Conservation (phyloP, 2,888 invertebrate species). For the Orthonevra nobilis region DNA sequence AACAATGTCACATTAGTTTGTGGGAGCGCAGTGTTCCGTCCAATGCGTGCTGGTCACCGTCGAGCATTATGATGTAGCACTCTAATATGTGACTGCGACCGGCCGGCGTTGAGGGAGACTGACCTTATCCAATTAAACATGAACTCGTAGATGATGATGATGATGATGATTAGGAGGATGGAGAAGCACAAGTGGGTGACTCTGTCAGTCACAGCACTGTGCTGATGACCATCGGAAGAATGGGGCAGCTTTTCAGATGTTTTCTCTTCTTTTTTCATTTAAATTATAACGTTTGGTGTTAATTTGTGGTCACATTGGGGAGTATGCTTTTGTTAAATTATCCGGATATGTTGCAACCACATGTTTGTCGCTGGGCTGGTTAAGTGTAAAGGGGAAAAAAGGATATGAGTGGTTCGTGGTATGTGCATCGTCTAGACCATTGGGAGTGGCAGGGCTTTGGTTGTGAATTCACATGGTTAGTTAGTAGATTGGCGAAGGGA, state of each 20-base stretch:
- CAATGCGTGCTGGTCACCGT: conserved; percentile 28
- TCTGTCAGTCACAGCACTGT: conserved; percentile 18
- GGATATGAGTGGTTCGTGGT: too few species aligned
- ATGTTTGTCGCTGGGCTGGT: not conserved
- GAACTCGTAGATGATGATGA: conserved; percentile 42
- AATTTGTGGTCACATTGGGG: conserved; percentile 53
- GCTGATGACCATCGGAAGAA: not conserved
- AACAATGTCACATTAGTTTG: conserved; percentile 53
- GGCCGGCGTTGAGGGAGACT: conserved; percentile 28
- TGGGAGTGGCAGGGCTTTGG: conserved; percentile 20
- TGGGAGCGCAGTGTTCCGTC: conserved; percentile 24
- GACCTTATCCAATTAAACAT: conserved; percentile 64
- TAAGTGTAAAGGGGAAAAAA: conserved; percentile 41
- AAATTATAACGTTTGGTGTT: conserved; percentile 54
- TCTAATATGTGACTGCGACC: conserved; percentile 22
- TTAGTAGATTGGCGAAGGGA: too few species aligned
- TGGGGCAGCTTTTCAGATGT: too few species aligned
- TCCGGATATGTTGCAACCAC: conserved; percentile 50
- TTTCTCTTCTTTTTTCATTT: conserved; percentile 7
- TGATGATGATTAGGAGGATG: too few species aligned
- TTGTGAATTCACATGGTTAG: conserved; percentile 48
- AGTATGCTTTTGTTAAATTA: conserved; percentile 37
- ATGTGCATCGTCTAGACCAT: conserved; percentile 54
- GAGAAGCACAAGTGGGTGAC: conserved; percentile 31
- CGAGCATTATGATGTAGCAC: conserved; percentile 28